phyloP scores from a whole-genome alignment of 2,888 invertebrate genomes.

The Odontothrips loti region DNA sequence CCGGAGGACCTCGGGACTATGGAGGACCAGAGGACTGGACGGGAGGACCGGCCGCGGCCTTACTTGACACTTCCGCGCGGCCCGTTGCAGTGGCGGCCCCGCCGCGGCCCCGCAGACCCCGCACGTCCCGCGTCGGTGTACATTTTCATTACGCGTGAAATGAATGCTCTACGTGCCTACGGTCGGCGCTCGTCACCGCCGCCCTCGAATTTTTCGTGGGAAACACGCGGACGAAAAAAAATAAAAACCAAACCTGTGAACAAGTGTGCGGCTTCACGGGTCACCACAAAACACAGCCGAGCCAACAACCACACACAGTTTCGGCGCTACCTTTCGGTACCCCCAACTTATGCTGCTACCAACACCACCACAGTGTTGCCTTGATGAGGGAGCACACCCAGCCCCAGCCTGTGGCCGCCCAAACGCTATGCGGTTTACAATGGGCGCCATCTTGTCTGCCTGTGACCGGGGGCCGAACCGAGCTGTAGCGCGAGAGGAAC shows the following conservation, averaged over 20 bases:
- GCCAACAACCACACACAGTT: background rate
- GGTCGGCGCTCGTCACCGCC: background rate
- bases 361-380: too few species aligned
- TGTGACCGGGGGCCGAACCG: background rate
- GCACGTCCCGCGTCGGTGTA: background rate
- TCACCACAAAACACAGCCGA: background rate
- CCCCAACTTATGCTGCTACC: background rate
- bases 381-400: background rate
- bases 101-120: background rate
- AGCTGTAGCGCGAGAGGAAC: background rate
- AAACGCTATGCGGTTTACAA: slow-evolving; percentile 7
- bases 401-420: background rate
- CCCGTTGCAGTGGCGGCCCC: background rate
- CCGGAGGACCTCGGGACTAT: background rate
- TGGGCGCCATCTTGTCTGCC: slow-evolving; percentile 23
- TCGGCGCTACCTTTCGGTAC: background rate
- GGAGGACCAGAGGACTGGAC: background rate
- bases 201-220: background rate
- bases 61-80: too few species aligned
- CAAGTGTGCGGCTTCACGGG: background rate
- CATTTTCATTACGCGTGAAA: slow-evolving; percentile 5
- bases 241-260: background rate
- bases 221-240: background rate
- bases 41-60: background rate
- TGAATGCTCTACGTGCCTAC: background rate